Conservation (phyloP, 2,888 invertebrate species). For the Conistra vaccinii region DNA sequence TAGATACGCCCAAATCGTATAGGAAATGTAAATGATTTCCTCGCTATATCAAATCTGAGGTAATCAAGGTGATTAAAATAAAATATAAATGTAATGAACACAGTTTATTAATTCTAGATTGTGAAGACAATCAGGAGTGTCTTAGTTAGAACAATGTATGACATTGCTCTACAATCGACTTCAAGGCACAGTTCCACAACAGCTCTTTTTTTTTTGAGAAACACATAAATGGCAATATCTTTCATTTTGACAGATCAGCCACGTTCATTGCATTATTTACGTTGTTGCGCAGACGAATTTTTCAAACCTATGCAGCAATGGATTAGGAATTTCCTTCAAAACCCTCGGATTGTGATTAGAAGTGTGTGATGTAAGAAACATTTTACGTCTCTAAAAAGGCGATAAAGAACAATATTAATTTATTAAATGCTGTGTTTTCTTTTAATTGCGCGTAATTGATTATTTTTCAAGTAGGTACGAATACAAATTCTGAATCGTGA, state of each 20-base stretch:
- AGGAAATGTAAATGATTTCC: constrained; percentile 41
- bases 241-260: not conserved
- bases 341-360: not conserved
- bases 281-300: not conserved
- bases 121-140: not conserved
- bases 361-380: not conserved
- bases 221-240: not conserved
- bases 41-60: constrained; percentile 32
- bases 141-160: not conserved
- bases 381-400: not conserved
- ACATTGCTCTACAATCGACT: not conserved
- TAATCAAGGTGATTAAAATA: constrained; percentile 29
- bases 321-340: not conserved
- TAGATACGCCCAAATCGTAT: constrained; percentile 20
- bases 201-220: not conserved
- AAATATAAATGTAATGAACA: no score
- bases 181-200: not conserved
- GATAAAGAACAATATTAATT: not conserved
- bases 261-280: not conserved
- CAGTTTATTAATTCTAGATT: no score
- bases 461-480: not conserved
- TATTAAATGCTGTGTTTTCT: not conserved
- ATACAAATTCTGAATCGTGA: no score
- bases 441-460: not conserved
- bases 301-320: not conserved